Evolutionary conservation across 2,888 invertebrate genomes (phyloP).

Genomic region (Dorcus parallelipipedus): DNA sequence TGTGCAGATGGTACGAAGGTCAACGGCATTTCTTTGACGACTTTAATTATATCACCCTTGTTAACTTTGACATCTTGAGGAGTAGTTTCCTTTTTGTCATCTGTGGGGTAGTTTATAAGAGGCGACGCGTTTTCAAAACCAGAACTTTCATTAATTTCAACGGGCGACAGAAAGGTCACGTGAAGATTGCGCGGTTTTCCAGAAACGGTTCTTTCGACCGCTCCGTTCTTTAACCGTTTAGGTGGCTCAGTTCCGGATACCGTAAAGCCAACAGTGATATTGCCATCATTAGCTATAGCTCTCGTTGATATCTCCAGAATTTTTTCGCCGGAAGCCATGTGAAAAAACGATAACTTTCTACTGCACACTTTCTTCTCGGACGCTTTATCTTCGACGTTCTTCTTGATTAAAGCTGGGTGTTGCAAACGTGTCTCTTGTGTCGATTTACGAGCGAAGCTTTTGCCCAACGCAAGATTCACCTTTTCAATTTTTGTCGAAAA

Average conservation of each 20-base stretch:
- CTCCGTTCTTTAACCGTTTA: slow-evolving; percentile 9
- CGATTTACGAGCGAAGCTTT: too few relatives aligned
- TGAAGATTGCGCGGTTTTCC: slow-evolving; percentile 5
- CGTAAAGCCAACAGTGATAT: slow-evolving; percentile 20
- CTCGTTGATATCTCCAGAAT: slow-evolving; percentile 28
- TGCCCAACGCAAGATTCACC: not conserved
- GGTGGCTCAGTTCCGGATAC: slow-evolving; percentile 30
- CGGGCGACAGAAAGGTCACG: slow-evolving; percentile 5
- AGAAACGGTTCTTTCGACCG: not conserved
- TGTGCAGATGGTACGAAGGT: too few relatives aligned
- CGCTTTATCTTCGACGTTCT: not conserved
- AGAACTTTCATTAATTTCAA: slow-evolving; percentile 6
- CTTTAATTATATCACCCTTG: too few relatives aligned
- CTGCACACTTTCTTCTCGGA: not conserved
- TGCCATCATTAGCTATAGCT: slow-evolving; percentile 13
- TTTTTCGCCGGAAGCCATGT: slow-evolving; percentile 16
- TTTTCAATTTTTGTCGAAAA: not conserved
- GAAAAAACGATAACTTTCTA: slow-evolving; percentile 1
- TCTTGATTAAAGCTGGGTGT: not conserved
- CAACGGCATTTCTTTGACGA: too few relatives aligned
- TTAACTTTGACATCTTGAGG: too few relatives aligned
- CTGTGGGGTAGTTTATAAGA: too few relatives aligned
- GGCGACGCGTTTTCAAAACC: too few relatives aligned
- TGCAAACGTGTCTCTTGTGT: too few relatives aligned
- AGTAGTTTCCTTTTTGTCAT: too few relatives aligned